Evolutionary conservation across 2,797 vertebrate species (phyloP).

Genomic region (Gymnoscopelus braueri): DNA sequence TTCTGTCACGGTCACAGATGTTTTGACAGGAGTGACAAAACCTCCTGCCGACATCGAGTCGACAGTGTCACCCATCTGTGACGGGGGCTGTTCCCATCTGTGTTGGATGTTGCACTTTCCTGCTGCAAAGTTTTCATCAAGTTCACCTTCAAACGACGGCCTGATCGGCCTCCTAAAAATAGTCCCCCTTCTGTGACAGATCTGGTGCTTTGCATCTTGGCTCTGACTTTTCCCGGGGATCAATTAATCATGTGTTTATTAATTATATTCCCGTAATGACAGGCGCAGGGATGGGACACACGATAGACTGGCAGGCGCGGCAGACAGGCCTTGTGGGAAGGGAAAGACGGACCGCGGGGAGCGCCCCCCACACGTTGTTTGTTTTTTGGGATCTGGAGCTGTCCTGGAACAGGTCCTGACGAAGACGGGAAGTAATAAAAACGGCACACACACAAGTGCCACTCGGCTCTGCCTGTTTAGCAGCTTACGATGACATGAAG

Average conservation of each 20-base stretch:
- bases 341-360: slow-evolving; percentile 34
- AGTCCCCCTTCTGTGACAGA: slow-evolving; percentile 65
- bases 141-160: slow-evolving; percentile 76
- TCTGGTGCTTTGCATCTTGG: slow-evolving; percentile 70
- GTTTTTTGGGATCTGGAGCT: slow-evolving; percentile 33
- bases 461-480: slow-evolving; percentile 37
- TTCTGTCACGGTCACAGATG: slow-evolving; percentile 43
- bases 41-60: slow-evolving; percentile 53
- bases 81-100: slow-evolving; percentile 39
- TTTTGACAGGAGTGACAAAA: slow-evolving; percentile 63
- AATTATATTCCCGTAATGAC: slow-evolving; percentile 73
- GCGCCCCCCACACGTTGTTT: slow-evolving; percentile 47
- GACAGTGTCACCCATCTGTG: too few species aligned
- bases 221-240: slow-evolving; percentile 61
- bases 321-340: slow-evolving; percentile 1
- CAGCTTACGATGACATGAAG: slow-evolving; percentile 30
- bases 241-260: slow-evolving; percentile 70
- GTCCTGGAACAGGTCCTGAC: slow-evolving; percentile 33
- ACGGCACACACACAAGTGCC: slow-evolving; percentile 18
- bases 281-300: slow-evolving; percentile 43
- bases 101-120: slow-evolving; percentile 60
- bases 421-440: slow-evolving; percentile 54
- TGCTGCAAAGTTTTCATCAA: slow-evolving; percentile 60
- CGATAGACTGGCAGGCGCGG: neutral
- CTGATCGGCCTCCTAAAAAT: slow-evolving; percentile 75